Evolutionary conservation across 2,113 vertebrate genomes (phyloP).

Genomic region (Microtus ochrogaster): DNA sequence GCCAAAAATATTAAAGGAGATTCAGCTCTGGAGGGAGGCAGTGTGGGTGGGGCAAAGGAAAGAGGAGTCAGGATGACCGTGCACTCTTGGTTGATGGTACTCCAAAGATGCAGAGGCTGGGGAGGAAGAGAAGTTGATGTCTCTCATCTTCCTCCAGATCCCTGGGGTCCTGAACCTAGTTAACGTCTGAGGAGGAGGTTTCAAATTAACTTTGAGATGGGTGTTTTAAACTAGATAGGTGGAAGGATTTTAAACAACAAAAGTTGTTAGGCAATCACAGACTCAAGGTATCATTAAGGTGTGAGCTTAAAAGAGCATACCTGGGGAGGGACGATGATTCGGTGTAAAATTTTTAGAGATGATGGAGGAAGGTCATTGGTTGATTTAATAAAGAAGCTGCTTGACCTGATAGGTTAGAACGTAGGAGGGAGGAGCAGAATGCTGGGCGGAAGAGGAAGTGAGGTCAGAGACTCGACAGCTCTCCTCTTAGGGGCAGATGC

Average conservation of each 20-base stretch:
- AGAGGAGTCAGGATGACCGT: neutral
- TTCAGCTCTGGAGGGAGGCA: neutral
- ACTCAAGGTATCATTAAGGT: neutral
- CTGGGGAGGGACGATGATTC: neutral
- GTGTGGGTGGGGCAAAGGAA: neutral
- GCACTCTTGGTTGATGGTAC: neutral
- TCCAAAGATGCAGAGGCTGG: neutral
- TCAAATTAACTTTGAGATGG: neutral
- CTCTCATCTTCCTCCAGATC: neutral
- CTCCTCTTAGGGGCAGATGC: no score
- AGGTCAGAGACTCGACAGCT: no score
- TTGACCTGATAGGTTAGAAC: no score
- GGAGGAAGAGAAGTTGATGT: neutral
- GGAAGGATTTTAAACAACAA: neutral
- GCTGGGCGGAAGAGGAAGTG: no score
- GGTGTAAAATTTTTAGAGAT: neutral
- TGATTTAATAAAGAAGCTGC: no score
- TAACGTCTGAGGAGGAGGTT: neutral
- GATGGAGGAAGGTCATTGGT: no score
- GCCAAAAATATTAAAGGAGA: neutral
- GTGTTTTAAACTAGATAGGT: neutral
- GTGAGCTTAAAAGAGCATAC: neutral
- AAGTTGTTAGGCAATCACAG: conserved; percentile 11
- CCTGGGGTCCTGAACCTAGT: neutral
- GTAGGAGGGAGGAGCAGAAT: no score